Evolutionary conservation across 2,797 vertebrate genomes (phyloP), one percentile per base, ranked within the genome.

Genomic region (Gymnoscopelus braueri): DNA sequence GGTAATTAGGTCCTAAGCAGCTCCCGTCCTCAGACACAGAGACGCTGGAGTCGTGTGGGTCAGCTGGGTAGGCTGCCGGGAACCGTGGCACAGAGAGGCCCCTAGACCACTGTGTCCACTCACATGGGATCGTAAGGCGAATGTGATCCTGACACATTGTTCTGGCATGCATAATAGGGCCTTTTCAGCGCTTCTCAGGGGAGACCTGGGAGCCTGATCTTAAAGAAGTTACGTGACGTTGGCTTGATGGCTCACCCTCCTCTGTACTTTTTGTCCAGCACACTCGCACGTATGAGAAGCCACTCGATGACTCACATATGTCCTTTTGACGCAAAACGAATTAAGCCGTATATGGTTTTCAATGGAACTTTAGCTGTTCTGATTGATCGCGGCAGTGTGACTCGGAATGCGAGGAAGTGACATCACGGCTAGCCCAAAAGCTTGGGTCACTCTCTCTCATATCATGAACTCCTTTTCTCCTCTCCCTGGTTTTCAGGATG

Each of bases 71-170:
- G 81, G 77, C 85, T 80, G 78, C 78, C 52, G 86, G 84, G 79
- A 86, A 69, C 72, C 72, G 0, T 84, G 80, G 90, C 82, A 89
- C 72, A 77, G 65, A 82, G 78, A 72, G 88, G 84, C 79, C 82
- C 63, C 78, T 73, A 81, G 82, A 87, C 84, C 86, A 83, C 84
- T 83, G 73, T 77, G 71, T 67, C 65, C 74, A 79, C 84, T 94
- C 92, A 90, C 91, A 88, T 77, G 91, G 90, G 93, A 93, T 84
- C 54, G 23, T 72, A 73, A 83, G 87, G 88, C 87, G 87, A 95
- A 95, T 78, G 93, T 91, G 94, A 95, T 95, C 93, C 91, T 83
- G 78, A 80, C 75, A 90, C 90, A 94, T 94, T 95, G 94, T 95
- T 92, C 89, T 62, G 79, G 60, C 74, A 75, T 77, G 84, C 74